Conservation (phyloP, 2,888 invertebrate genomes). For the Thera britannica region DNA sequence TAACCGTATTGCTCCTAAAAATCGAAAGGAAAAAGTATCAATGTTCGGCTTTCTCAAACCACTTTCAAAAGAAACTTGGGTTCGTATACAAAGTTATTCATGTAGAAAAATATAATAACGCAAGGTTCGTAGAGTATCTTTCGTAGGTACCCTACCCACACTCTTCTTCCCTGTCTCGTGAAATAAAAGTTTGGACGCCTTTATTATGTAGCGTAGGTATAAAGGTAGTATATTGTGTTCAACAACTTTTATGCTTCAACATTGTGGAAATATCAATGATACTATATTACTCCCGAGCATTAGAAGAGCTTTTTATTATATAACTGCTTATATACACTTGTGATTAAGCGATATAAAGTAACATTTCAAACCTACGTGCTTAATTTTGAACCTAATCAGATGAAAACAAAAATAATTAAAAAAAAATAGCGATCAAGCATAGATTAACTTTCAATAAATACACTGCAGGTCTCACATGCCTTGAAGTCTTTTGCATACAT, state of each 20-base stretch:
- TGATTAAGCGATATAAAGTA: too few relatives aligned
- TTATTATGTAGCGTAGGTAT: slow-evolving; percentile 4
- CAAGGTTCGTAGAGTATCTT: slow-evolving; percentile 12
- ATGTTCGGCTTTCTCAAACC: slow-evolving; percentile 99
- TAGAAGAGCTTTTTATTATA: not conserved
- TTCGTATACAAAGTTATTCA: slow-evolving; percentile 61
- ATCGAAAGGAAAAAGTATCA: slow-evolving; percentile 90
- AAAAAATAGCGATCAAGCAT: too few relatives aligned
- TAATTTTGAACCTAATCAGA: too few relatives aligned
- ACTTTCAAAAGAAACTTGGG: slow-evolving; percentile 98
- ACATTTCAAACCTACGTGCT: too few relatives aligned
- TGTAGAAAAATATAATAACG: slow-evolving; percentile 29
- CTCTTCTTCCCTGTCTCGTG: not conserved
- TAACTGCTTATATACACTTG: too few relatives aligned
- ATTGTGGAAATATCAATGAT: not conserved
- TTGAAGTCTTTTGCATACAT: too few relatives aligned
- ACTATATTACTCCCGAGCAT: not conserved
- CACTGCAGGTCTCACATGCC: too few relatives aligned
- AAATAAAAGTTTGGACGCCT: slow-evolving; percentile 24
- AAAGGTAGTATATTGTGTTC: not conserved
- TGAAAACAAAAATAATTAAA: too few relatives aligned
- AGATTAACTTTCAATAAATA: too few relatives aligned
- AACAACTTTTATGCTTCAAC: not conserved
- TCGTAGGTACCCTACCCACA: slow-evolving; percentile 2
- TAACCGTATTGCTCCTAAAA: slow-evolving; percentile 88